phyloP scores from a whole-genome alignment of 2,113 vertebrate genomes.

The Laticauda colubrina region DNA sequence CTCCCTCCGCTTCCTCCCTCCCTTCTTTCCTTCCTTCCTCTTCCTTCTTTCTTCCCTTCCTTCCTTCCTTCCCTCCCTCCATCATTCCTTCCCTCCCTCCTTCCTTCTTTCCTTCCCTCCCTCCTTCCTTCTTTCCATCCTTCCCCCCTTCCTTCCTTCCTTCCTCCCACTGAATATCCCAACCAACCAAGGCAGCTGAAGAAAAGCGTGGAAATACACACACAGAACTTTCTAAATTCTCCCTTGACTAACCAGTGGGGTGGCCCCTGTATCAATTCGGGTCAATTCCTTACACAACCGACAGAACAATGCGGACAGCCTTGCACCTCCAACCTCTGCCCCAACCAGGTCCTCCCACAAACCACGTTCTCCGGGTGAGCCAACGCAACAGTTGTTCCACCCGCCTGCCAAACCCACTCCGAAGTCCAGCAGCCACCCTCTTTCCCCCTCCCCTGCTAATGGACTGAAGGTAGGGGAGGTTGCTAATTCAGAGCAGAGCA shows the following conservation, averaged over 20 bases:
- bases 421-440: neutral
- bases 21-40: fast-evolving
- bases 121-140: no score
- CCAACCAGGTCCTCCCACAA: neutral
- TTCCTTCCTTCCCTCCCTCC: no score
- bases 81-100: fast-evolving
- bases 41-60: no score
- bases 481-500: neutral
- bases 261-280: neutral
- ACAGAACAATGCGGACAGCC: neutral
- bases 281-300: neutral
- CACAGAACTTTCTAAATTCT: neutral
- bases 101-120: no score
- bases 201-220: neutral
- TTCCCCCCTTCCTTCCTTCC: no score
- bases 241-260: neutral
- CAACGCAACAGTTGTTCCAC: fast-evolving
- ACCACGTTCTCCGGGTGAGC: neutral
- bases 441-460: neutral
- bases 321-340: neutral
- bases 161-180: neutral
- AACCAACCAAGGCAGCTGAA: neutral
- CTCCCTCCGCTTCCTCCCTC: no score
- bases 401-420: neutral
- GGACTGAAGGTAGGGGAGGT: neutral